A percentile compares a stretch with the other conserved stretches of the same genome.
These are phyloP conservation scores for Nemurella pictetii DNA, from an alignment of 2,888 invertebrate genomes.

Conservation along the genomic window DNA sequence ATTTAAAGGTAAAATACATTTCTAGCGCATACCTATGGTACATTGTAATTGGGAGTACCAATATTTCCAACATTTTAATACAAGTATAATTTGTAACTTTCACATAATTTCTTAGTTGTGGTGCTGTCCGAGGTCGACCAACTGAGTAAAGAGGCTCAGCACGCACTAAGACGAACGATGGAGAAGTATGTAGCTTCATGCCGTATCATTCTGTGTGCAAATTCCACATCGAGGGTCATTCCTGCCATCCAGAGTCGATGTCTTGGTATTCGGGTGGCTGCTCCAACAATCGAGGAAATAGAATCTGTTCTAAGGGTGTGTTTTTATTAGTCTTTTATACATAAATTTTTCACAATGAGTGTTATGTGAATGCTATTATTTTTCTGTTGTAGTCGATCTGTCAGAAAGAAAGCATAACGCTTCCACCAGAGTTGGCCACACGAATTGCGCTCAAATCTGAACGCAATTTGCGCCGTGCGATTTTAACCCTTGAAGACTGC, in stretches of 20 bases:
- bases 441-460: conserved; percentile 78
- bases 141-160: conserved; percentile 96
- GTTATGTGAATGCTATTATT: neutral
- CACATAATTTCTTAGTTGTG: conserved; percentile 68
- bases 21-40: too few species aligned
- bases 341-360: neutral
- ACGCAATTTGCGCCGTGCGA: conserved; percentile 87
- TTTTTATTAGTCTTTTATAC: neutral
- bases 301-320: conserved; percentile 58
- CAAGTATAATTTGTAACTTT: neutral
- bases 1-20: conserved; percentile 81
- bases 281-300: conserved; percentile 81
- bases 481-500: conserved; percentile 92
- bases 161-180: conserved; percentile 97
- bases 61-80: neutral
- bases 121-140: conserved; percentile 94
- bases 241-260: conserved; percentile 97
- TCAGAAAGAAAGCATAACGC: conserved; percentile 76
- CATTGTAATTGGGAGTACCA: neutral
- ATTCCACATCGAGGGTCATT: conserved; percentile 92
- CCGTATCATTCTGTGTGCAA: conserved; percentile 89
- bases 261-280: conserved; percentile 86
- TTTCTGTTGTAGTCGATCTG: conserved; percentile 61
- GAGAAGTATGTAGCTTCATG: conserved; percentile 97
- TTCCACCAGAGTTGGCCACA: conserved; percentile 76